A percentile compares a stretch with the other conserved stretches of the same genome.
phyloP scores from a whole-genome alignment of 2,888 invertebrate species.

The Auanema sp. region DNA sequence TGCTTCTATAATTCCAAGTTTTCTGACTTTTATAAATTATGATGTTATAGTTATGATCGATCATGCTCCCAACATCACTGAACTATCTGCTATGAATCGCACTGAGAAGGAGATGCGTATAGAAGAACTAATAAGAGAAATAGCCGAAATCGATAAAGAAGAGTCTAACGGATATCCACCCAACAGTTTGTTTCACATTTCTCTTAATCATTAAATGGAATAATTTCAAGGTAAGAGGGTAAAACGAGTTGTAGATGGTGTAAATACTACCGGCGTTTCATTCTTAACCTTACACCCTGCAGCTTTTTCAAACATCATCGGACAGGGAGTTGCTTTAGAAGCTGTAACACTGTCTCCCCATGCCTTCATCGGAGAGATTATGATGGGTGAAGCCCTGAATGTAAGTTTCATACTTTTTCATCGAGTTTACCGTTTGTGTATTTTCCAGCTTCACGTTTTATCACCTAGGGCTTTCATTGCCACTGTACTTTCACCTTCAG shows the following conservation, averaged over 20 bases:
- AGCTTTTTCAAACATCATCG: slow-evolving; percentile 49
- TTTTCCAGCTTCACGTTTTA: slow-evolving; percentile 40
- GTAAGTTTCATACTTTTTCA: slow-evolving; percentile 14
- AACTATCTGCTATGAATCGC: too few relatives aligned
- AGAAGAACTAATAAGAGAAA: too few relatives aligned
- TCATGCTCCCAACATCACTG: too few relatives aligned
- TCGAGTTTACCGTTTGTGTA: background rate
- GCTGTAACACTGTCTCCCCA: slow-evolving; percentile 52
- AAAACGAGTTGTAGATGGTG: slow-evolving; percentile 1
- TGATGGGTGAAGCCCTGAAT: slow-evolving; percentile 45
- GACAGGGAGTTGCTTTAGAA: slow-evolving; percentile 44
- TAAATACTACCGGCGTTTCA: slow-evolving; percentile 18
- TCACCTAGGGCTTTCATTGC: slow-evolving; percentile 59
- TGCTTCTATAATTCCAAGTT: too few relatives aligned
- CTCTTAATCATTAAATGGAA: background rate
- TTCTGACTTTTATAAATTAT: too few relatives aligned
- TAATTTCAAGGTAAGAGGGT: background rate
- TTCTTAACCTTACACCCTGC: slow-evolving; percentile 35
- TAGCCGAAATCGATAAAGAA: too few relatives aligned
- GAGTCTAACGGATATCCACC: background rate
- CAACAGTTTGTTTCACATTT: background rate
- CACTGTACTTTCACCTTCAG: slow-evolving; percentile 55
- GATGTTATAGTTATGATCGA: too few relatives aligned
- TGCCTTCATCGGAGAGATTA: slow-evolving; percentile 48
- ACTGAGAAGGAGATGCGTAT: too few relatives aligned